These are phyloP conservation scores for Microcebus jonahi DNA, from an alignment of 2,113 vertebrate species.

Conservation along the genomic window DNA sequence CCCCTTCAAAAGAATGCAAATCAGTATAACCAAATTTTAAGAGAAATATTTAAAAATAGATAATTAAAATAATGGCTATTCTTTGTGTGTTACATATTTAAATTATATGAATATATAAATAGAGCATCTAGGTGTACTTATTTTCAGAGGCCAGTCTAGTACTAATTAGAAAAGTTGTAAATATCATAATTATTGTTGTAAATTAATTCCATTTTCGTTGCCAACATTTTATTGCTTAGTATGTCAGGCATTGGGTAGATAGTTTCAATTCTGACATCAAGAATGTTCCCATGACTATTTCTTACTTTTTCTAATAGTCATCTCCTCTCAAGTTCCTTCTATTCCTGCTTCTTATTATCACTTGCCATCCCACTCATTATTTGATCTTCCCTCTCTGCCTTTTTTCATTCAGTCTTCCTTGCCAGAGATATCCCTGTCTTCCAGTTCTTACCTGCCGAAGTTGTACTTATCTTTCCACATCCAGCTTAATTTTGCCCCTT, in stretches of 20 bases:
- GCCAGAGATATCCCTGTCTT: too few species aligned
- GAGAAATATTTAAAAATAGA: constrained; percentile 71
- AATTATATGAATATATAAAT: constrained; percentile 70
- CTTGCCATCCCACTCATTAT: not conserved
- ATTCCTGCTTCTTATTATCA: not conserved
- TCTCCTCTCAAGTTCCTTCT: rapidly evolving
- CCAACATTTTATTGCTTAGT: not conserved
- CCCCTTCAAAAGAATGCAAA: constrained; percentile 37
- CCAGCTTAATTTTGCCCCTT: not conserved
- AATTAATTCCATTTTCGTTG: not conserved
- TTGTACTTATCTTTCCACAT: not conserved
- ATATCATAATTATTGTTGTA: not conserved
- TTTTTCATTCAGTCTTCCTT: not conserved
- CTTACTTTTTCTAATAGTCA: not conserved
- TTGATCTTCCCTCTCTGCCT: not conserved
- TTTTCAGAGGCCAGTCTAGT: constrained; percentile 31
- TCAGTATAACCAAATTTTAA: constrained; percentile 38
- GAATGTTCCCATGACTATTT: not conserved
- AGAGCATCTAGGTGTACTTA: constrained; percentile 57
- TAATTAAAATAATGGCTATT: constrained; percentile 68
- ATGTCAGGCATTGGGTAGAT: not conserved
- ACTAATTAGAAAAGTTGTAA: constrained; percentile 64
- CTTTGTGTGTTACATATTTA: constrained; percentile 68
- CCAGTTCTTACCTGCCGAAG: not conserved
- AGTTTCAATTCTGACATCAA: not conserved